Evolutionary conservation across 2,888 invertebrate species (phyloP), one percentile per base, ranked within the genome.

Genomic region (Parthenolecanium corni): DNA sequence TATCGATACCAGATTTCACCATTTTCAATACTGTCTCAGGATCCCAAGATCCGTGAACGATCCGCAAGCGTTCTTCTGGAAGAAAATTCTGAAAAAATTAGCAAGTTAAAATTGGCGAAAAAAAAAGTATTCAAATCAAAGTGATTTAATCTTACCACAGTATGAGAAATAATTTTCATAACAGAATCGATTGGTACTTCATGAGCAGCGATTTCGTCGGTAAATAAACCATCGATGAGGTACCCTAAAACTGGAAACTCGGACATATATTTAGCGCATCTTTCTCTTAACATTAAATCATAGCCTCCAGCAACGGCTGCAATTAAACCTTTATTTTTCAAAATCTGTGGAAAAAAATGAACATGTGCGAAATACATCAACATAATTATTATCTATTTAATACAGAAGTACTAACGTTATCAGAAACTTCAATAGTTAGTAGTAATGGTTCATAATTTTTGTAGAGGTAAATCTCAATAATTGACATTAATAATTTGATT

Each of bases 151-250:
- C 79, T 74, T 78, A 82, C 84, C 71, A 81, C 71, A 66, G 83
- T 80, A 71, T 79, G 80, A 68, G 78, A 74, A 21, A 91, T 76
- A 57, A 88, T 74, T 6, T 78, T 76, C 67, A 78, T 74, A 23
- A 88, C 71, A 62, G 79, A 77, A 4, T 78, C 74, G 67, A 76
- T 71, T 3, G 74, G 68, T 62, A 82, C 73, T 68, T 78, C 72
- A 69, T 82, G 75, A 66, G 79, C 74, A 67, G 80, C 74, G 68
- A 82, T 75, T 66, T 87, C 85, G 70, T 86, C 84, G 69, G 81
- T 82, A 68, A 88, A 85, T 62, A 93, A 78, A 1, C 93, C 92
- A 71, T 89, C 88, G 47, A 94, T 78, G 1, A 89, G 78, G 72
- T 84, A 86, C 2, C 93, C 94, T 63, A 76, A 75, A 58, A 88